Base-by-base conservation (phyloP, 2,888 invertebrate species). In the Lasioglossum vierecki region DNA sequence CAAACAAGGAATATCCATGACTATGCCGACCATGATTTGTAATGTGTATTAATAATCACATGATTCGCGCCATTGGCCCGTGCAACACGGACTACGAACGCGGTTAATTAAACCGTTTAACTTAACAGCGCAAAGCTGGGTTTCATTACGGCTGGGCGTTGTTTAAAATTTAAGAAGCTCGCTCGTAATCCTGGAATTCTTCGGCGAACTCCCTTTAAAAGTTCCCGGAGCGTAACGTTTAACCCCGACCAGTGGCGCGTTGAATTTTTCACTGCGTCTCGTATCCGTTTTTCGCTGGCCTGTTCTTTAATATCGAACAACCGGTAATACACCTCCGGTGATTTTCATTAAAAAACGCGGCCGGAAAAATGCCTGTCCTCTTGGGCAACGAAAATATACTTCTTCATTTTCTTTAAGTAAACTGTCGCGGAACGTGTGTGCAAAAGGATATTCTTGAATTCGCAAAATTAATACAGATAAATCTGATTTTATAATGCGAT, bases 91-190 rank as follows among this genome's bases (percentile, higher is more conserved):
- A 53, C 39, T 70, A 77, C 49, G 49, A 41, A 41, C 18, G 44
- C 18, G 41, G 49, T 71, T 46, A 73, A 79, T 79, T 79, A 49
- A 73, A 72, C 30, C 46, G 72, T 63, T 71, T 15, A 60, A 46
- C 72, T 30, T 13, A 30, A 13, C 22, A 35, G 57, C n/a, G 35
- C 11, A 11, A 63, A n/a, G 57, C 77, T 11, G 68, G 68, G n/a
- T 70, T 70, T 70, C 49, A 53, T 76, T 66, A 46, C 76, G 35
- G n/a, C 35, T 39, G 8, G 66, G 66, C 66, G 41, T 70, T 70
- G 39, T 70, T 70, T 15, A 22, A 81, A 66, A 68, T 30, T 60
- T 68, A 57, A 44, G 26, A 70, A 68, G 66, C 66, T 18, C 41
- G 22, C 60, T 35, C 30, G 44, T 41, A 63, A 57, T 74, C 77